Conservation (phyloP, 2,113 vertebrate genomes). For the Campylomormyrus numenius region DNA sequence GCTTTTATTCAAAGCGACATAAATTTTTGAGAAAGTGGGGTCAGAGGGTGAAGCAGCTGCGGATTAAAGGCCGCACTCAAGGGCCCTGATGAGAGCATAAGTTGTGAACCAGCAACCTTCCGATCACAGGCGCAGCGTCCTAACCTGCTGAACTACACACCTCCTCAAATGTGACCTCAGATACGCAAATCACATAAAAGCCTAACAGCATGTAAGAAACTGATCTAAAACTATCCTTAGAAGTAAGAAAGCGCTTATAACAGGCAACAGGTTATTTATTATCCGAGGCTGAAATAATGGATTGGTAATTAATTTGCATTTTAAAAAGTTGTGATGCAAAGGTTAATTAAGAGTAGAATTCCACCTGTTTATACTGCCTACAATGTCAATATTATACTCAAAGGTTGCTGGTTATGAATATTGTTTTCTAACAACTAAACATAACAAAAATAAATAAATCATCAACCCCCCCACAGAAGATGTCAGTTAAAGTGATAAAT, state of each 20-base stretch:
- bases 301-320: neutral
- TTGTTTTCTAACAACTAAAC: neutral
- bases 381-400: neutral
- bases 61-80: neutral
- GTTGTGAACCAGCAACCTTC: neutral
- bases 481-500: neutral
- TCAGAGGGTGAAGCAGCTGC: neutral
- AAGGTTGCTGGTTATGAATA: neutral
- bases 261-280: neutral
- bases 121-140: neutral
- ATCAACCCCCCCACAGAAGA: neutral
- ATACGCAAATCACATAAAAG: neutral
- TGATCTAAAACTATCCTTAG: neutral
- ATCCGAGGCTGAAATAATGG: neutral
- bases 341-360: neutral
- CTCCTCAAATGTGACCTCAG: neutral
- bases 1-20: neutral
- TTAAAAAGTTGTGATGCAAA: neutral
- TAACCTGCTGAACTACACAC: neutral
- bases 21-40: neutral
- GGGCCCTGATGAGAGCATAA: neutral
- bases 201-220: neutral
- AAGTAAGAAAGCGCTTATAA: neutral
- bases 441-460: neutral
- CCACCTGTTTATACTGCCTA: neutral